Evolutionary conservation across 2,113 vertebrate genomes (phyloP).

Genomic region (Neodontobutis hainanensis): DNA sequence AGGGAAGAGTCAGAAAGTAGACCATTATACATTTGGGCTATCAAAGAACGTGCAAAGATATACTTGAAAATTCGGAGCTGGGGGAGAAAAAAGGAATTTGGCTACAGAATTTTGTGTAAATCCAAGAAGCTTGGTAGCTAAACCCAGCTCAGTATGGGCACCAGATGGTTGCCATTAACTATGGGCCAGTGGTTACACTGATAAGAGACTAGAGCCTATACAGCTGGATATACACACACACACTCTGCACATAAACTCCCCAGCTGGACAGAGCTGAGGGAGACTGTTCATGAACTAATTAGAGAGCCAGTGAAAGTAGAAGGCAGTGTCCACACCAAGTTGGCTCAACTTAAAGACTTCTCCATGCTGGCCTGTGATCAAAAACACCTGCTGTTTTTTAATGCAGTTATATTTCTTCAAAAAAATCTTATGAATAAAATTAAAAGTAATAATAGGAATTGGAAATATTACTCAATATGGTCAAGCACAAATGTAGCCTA

Average conservation of each 20-base stretch:
- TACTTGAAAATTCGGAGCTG: neutral
- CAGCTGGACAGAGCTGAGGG: constrained; percentile 52
- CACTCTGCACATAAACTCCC: constrained; percentile 4
- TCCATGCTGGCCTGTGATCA: neutral
- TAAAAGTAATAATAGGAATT: too few species aligned
- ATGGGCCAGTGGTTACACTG: constrained; percentile 66
- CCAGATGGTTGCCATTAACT: constrained; percentile 70
- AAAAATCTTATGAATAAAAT: neutral
- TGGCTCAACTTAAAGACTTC: constrained; percentile 18
- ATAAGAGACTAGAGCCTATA: constrained; percentile 68
- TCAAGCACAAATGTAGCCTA: too few species aligned
- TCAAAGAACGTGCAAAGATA: neutral
- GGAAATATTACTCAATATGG: too few species aligned
- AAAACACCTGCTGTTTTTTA: constrained; percentile 6
- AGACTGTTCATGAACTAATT: constrained; percentile 60
- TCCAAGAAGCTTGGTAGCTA: constrained; percentile 30
- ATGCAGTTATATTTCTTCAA: neutral
- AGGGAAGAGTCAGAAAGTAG: constrained; percentile 4
- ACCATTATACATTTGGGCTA: too few species aligned
- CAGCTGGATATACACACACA: constrained; percentile 55
- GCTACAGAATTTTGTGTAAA: constrained; percentile 27
- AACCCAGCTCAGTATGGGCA: constrained; percentile 49
- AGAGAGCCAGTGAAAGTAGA: constrained; percentile 47
- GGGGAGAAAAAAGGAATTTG: constrained; percentile 22
- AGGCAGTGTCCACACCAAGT: neutral